Base-by-base conservation (phyloP, 2,113 vertebrate genomes). In the Equus przewalskii region DNA sequence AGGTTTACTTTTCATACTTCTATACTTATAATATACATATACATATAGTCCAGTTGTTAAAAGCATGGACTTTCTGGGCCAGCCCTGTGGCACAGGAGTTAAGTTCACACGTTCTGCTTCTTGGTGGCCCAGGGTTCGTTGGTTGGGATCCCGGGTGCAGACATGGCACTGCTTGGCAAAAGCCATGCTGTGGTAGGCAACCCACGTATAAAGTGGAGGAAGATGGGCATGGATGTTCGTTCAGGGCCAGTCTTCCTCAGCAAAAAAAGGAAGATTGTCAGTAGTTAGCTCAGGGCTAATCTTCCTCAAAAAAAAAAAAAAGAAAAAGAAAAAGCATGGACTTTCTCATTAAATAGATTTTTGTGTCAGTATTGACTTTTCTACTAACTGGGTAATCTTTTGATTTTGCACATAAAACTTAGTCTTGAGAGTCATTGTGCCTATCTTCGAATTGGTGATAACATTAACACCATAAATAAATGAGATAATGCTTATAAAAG, bases 401-500 rank as follows among this genome's bases (percentile, higher is more conserved):
- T 89, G 15, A 92, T 82, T 83, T 78, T 89, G 26, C 36, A 13
- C n/a, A 65, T 11, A 86, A 94, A 86, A 86, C 13, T 58, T 92
- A n/a, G 7, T 60, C 33, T 46, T 90, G 14, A 75, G 15, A 51
- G 5, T 44, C 33, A 70, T 49, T 75, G 33, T 91, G 6, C 28
- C 8, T 79, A 24, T 54, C 73, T 94, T 62, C n/a, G 86, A 92
- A 41, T 15, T 75, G 24, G 49, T 72, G 36, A 64, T 28, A 86
- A 41, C 24, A 49, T 33, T 18, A 87, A n/a, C 65, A 56, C 4
- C 7, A 54, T 36, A 87, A 89, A 92, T 46, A 82, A 91, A 75
- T 22, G 14, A 91, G 6, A 28, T 19, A 67, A 69, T 60, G 2
- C 7, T 79, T 83, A 56, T 49, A 83, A 89, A 41, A 41, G 36